Base-by-base conservation (phyloP, 2,888 invertebrate genomes). In the Tetheella fluctuosa region DNA sequence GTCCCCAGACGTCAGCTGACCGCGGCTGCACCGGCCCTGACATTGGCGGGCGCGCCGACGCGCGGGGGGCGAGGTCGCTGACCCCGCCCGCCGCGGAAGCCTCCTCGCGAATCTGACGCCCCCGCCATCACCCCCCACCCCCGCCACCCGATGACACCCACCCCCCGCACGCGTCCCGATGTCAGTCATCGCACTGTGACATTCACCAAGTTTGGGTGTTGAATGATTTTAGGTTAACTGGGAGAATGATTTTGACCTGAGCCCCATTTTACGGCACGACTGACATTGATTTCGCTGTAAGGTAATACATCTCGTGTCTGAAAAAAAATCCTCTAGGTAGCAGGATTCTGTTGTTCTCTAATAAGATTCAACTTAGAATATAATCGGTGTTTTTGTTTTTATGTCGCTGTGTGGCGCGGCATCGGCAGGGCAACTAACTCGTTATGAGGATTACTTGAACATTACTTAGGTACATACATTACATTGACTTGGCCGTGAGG, bases 11-110 rank as follows among this genome's bases (percentile, higher is more conserved):
- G 92, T 91, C 92, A 92, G 92, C 91, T 92, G 91, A 91, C 89
- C 88, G 91, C 88, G 86, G 88, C 87, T 92, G 92, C 93, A 92
- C 91, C 92, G 92, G 89, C 93, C 92, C 93, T 92, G 92, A 92
- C 91, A 92, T 92, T 92, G 92, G 93, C 90, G 89, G 83, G 89
- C 88, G 88, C 88, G 87, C 84, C 85, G 81, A 77, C 83, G 83
- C 83, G 83, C 85, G 86, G 87, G 88, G 86, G 86, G 81, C 80
- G 86, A 85, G 88, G 88, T 89, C 89, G 85, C 79, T 85, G 90
- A 90, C 90, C 90, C 90, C 89, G 86, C 90, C 89, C 25, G 25
- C 25, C 90, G 90, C 90, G 89, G 91, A 90, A 90, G 90, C 90
- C 91, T 87, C 88, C 88, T 85, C 85, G 85, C 89, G 86, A 86